phyloP scores from a whole-genome alignment of 1,140 invertebrate genomes.

The Agrypnia vestita region DNA sequence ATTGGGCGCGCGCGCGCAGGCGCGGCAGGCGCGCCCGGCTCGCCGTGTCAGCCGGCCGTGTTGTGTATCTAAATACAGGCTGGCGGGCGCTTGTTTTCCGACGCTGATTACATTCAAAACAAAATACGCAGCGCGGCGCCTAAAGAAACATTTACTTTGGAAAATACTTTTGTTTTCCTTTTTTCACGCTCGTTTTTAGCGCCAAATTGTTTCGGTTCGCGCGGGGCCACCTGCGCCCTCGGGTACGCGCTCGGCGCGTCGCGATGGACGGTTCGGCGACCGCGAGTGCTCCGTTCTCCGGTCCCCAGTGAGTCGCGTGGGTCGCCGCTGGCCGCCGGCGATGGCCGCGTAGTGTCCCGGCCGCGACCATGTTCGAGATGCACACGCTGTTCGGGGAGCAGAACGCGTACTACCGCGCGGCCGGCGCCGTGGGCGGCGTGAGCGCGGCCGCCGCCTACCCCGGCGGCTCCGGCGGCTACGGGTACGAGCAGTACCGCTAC shows the following conservation, averaged over 20 bases:
- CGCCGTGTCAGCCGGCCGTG: conserved; percentile 46
- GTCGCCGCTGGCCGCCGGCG: neutral
- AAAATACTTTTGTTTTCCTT: conserved; percentile 53
- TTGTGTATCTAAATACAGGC: conserved; percentile 54
- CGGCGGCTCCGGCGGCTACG: conserved; percentile 70
- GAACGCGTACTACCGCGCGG: conserved; percentile 78
- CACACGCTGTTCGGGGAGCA: conserved; percentile 92
- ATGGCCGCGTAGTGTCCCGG: neutral
- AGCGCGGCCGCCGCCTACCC: conserved; percentile 68
- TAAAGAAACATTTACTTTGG: conserved; percentile 57
- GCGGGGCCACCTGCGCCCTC: conserved; percentile 31
- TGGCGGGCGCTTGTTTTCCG: conserved; percentile 53
- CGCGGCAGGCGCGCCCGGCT: neutral
- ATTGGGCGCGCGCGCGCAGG: conserved; percentile 34
- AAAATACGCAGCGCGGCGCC: conserved; percentile 52
- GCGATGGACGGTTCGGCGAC: neutral
- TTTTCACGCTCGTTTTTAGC: conserved; percentile 49
- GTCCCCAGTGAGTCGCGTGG: neutral
- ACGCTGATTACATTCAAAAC: conserved; percentile 55
- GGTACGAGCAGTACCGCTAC: conserved; percentile 85
- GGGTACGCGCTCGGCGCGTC: conserved; percentile 46
- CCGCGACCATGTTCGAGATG: conserved; percentile 73
- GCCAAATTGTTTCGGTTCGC: conserved; percentile 40
- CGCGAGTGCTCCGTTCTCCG: neutral
- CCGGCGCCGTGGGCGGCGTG: conserved; percentile 65